Base-by-base conservation (phyloP, 1,140 invertebrate genomes). In the Apis cerana region DNA sequence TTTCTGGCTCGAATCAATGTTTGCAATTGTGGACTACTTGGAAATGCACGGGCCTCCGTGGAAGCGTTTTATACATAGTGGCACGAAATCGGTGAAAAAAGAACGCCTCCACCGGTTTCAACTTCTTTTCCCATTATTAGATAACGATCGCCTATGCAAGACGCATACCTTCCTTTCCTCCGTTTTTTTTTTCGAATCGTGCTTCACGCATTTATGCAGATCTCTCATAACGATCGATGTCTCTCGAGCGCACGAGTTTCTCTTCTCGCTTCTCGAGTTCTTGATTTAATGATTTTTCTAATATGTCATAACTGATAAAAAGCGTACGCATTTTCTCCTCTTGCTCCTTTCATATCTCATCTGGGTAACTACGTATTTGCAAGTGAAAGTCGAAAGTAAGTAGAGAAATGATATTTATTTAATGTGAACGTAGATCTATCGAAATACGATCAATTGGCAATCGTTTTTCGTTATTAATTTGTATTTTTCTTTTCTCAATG, bases 1-100 rank as follows among this genome's bases (percentile, higher is more conserved):
- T 82, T 82, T 77, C 81, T 77, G 65, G 48, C 10, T 78, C 67
- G 67, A 82, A 82, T 82, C 80, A 52, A 82, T 82, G 80, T 19
- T 78, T n/a, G 81, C 75, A 19, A 82, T 82, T 78, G 65, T 70
- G 67, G 33, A 43, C 67, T 82, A 69, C 81, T 77, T 76, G 81
- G 75, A 70, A 77, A 82, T 78, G 59, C n/a, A 56, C 50, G 56
- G 27, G 50, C 21, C 48, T 70, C 65, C 58, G 80, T 58, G 58
- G 54, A 70, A 64, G n/a, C 78, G 70, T 75, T 74, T 74, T 64
- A 27, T 21, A 23, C 67, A 23, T 54, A 56, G 12, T 13, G 67
- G 56, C 80, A 81, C 80, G 72, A 68, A 52, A 59, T 58, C 50
- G 21, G 33, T 48, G 19, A 52, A 48, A 65, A 79, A 81, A 59